phyloP scores from a whole-genome alignment of 2,888 invertebrate genomes.

The Lasioglossum oenotherae region DNA sequence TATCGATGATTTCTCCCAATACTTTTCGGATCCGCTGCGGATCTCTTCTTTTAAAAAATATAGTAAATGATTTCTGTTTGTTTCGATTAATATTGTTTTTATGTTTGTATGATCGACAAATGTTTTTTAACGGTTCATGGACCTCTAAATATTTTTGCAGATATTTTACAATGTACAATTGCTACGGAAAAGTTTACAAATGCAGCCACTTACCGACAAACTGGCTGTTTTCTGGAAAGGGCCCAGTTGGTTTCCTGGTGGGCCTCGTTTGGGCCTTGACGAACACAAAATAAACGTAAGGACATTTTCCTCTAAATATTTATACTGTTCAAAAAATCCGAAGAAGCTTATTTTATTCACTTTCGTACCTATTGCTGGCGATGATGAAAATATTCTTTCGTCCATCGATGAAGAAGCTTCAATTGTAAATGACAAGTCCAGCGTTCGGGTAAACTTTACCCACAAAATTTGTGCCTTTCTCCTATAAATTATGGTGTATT shows the following conservation, averaged over 20 bases:
- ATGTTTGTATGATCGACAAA: too few relatives aligned
- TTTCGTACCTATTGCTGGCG: neutral
- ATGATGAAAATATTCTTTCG: neutral
- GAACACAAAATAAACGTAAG: slow-evolving; percentile 91
- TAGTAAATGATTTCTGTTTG: too few relatives aligned
- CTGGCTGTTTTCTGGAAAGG: slow-evolving; percentile 91
- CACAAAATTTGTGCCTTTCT: too few relatives aligned
- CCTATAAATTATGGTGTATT: too few relatives aligned
- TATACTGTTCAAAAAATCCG: too few relatives aligned
- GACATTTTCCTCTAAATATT: neutral
- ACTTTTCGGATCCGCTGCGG: too few relatives aligned
- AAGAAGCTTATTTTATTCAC: too few relatives aligned
- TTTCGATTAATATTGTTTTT: neutral
- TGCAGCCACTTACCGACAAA: slow-evolving; percentile 87
- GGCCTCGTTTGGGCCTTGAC: slow-evolving; percentile 90
- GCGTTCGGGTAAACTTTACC: too few relatives aligned
- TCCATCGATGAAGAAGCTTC: too few relatives aligned
- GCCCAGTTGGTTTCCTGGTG: slow-evolving; percentile 95
- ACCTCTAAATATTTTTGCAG: slow-evolving; percentile 83
- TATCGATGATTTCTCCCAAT: too few relatives aligned
- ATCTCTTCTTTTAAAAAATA: too few relatives aligned
- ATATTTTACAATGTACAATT: slow-evolving; percentile 91
- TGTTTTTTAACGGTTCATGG: neutral
- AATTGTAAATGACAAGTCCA: neutral
- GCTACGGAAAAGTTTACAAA: slow-evolving; percentile 87